phyloP scores from a whole-genome alignment of 1,140 invertebrate species.

The Ceratina japonica region DNA sequence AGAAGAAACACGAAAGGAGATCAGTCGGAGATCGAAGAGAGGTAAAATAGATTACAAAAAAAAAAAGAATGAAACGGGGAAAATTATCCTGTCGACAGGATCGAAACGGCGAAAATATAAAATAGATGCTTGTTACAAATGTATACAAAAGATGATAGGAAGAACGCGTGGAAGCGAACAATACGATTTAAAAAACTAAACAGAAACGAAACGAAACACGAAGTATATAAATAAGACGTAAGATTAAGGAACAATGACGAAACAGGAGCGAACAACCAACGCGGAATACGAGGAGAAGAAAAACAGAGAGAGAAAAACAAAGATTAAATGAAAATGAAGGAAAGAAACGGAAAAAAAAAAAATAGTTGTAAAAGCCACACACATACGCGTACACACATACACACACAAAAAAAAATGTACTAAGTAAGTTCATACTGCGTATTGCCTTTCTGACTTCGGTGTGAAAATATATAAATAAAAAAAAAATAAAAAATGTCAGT shows the following conservation, averaged over 20 bases:
- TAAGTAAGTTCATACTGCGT: conserved; percentile 80
- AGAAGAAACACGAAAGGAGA: conserved; percentile 49
- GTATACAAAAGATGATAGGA: conserved; percentile 31
- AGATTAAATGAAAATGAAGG: conserved; percentile 42
- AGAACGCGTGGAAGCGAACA: conserved; percentile 50
- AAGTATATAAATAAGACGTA: no score
- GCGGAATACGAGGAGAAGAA: conserved; percentile 12
- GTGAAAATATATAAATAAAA: conserved; percentile 78
- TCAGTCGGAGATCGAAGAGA: conserved; percentile 30
- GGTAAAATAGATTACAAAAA: not conserved
- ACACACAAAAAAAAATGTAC: conserved; percentile 66
- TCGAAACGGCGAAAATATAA: not conserved
- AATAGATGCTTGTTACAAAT: not conserved
- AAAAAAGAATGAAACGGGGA: not conserved
- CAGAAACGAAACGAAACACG: not conserved
- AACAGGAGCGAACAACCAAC: conserved; percentile 1
- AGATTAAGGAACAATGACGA: not conserved
- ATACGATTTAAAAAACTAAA: conserved; percentile 12
- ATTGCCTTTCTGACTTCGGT: conserved; percentile 80
- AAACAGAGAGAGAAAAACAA: conserved; percentile 50
- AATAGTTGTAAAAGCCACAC: conserved; percentile 73
- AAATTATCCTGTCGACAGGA: not conserved
- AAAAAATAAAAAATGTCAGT: conserved; percentile 71
- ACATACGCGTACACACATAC: conserved; percentile 72
- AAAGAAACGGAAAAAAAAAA: conserved; percentile 53